phyloP scores from a whole-genome alignment of 2,113 vertebrate species.

The Lepisosteus oculatus region DNA sequence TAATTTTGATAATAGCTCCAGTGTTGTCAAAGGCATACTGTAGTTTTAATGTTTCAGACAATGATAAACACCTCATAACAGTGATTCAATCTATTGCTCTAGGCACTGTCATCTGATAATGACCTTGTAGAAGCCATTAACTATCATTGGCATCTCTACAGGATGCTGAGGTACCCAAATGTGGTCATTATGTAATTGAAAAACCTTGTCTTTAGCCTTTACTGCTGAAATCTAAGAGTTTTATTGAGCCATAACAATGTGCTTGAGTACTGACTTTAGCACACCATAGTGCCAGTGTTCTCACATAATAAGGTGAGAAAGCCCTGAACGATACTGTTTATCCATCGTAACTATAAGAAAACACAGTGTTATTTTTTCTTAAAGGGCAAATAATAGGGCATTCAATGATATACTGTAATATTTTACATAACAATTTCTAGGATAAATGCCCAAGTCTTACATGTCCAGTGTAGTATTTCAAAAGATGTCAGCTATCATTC shows the following conservation, averaged over 20 bases:
- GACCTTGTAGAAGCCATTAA: slow-evolving; percentile 16
- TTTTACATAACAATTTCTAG: too few relatives aligned
- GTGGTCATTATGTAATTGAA: neutral
- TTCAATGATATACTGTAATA: too few relatives aligned
- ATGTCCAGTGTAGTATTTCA: too few relatives aligned
- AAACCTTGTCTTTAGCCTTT: neutral
- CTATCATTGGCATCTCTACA: neutral
- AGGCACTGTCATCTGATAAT: neutral
- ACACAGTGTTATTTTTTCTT: too few relatives aligned
- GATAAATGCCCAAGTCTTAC: too few relatives aligned
- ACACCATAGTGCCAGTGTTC: neutral
- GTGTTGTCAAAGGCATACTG: neutral
- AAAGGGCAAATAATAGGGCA: too few relatives aligned
- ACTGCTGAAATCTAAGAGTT: neutral
- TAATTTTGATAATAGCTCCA: neutral
- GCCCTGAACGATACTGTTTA: too few relatives aligned
- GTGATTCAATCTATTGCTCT: slow-evolving; percentile 7
- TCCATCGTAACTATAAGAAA: too few relatives aligned
- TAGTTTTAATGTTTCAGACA: slow-evolving; percentile 11
- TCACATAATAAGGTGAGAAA: too few relatives aligned
- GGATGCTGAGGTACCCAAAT: neutral
- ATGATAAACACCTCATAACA: slow-evolving; percentile 23
- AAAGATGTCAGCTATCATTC: too few relatives aligned
- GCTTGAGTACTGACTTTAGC: neutral
- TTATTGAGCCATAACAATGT: neutral